Conservation (phyloP, 2,888 invertebrate genomes). For the Hedya salicella region DNA sequence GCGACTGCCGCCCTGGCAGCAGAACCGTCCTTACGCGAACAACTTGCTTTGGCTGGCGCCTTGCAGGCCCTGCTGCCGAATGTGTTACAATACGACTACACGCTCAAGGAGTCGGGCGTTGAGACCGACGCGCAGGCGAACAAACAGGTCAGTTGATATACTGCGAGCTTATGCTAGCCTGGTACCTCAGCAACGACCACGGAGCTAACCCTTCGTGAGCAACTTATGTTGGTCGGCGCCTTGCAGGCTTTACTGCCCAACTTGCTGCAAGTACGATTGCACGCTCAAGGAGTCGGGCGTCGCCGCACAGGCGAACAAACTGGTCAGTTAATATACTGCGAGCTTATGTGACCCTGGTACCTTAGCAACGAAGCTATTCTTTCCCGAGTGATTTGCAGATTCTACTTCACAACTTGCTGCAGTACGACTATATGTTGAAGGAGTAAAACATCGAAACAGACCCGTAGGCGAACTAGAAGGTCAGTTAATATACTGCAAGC, state of each 20-base stretch:
- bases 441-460: constrained; percentile 97
- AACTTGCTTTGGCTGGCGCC: constrained; percentile 93
- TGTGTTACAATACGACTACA: constrained; percentile 98
- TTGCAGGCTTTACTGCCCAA: constrained; percentile 96
- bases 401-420: constrained; percentile 94
- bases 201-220: constrained; percentile 87
- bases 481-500: constrained; percentile 39
- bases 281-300: constrained; percentile 98
- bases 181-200: no score
- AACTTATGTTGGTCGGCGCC: constrained; percentile 93
- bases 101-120: constrained; percentile 98
- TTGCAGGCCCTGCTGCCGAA: constrained; percentile 96
- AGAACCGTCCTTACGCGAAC: constrained; percentile 94
- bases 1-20: constrained; percentile 94
- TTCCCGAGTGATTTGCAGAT: constrained; percentile 96
- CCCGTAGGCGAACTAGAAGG: constrained; percentile 93
- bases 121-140: constrained; percentile 93
- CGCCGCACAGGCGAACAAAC: constrained; percentile 93
- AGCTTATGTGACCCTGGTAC: neutral
- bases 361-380: no score
- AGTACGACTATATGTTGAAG: constrained; percentile 98
- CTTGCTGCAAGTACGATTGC: constrained; percentile 98
- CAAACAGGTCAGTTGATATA: constrained; percentile 83
- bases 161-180: neutral
- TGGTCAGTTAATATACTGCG: constrained; percentile 63